Evolutionary conservation across 2,113 vertebrate species (phyloP).

Genomic region (Sylvia atricapilla): DNA sequence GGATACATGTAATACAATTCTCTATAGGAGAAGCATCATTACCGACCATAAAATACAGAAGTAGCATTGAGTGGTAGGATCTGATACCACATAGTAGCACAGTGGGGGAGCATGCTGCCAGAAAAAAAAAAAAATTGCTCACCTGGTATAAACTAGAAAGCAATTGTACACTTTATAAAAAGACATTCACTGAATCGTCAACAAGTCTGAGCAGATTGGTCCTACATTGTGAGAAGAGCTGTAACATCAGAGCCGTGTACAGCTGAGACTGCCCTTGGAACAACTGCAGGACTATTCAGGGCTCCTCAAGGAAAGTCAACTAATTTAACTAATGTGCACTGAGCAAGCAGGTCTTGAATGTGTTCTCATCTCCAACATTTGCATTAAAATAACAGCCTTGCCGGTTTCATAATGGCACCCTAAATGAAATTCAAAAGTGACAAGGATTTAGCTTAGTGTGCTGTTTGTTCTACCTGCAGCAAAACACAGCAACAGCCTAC

Average conservation of each 20-base stretch:
- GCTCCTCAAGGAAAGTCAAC: neutral
- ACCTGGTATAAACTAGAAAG: neutral
- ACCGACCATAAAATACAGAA: neutral
- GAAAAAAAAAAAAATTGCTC: neutral
- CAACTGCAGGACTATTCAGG: neutral
- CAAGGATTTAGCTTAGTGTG: neutral
- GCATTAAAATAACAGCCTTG: constrained; percentile 8
- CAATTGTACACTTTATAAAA: neutral
- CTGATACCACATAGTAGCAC: neutral
- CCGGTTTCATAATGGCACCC: neutral
- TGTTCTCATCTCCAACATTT: neutral
- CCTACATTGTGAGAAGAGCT: neutral
- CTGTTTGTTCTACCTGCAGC: constrained; percentile 11
- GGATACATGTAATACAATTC: neutral
- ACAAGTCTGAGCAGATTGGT: neutral
- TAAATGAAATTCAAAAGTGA: neutral
- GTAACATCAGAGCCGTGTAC: neutral
- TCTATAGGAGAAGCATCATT: neutral
- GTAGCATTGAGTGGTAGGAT: neutral
- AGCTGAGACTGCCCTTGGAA: neutral
- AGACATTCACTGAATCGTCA: neutral
- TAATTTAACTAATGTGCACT: neutral
- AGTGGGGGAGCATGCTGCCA: neutral
- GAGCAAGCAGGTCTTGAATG: constrained; percentile 20
- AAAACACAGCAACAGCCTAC: neutral